phyloP scores from a whole-genome alignment of 2,113 vertebrate species.

The Pipra filicauda region DNA sequence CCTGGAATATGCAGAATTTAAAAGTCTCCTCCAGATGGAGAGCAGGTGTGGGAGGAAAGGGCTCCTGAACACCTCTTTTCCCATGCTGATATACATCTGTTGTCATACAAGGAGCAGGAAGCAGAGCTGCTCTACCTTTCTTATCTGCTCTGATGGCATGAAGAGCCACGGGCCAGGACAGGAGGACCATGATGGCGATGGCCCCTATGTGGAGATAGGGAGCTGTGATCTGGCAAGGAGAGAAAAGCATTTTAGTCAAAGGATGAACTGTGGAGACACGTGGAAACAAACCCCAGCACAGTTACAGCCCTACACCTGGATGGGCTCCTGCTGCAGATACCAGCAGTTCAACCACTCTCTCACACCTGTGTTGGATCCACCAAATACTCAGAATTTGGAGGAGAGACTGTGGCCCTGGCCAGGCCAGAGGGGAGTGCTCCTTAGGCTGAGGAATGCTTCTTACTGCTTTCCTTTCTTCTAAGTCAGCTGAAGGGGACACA shows the following conservation, averaged over 20 bases:
- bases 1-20: background rate
- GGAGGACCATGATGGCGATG: constrained; percentile 76
- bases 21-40: background rate
- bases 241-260: background rate
- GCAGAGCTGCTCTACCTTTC: constrained; percentile 70
- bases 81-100: background rate
- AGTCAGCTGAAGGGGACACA: background rate
- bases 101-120: background rate
- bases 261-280: background rate
- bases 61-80: background rate
- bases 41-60: background rate
- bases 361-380: accelerated
- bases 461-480: background rate
- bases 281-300: background rate
- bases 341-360: background rate
- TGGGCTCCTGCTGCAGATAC: background rate
- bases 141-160: constrained; percentile 84
- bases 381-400: background rate
- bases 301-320: background rate
- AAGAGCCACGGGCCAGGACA: constrained; percentile 85
- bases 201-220: constrained; percentile 85
- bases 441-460: background rate
- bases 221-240: constrained; percentile 78
- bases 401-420: background rate
- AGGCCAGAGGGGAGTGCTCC: background rate